phyloP scores from a whole-genome alignment of 2,113 vertebrate genomes.

The Lepus timidus region DNA sequence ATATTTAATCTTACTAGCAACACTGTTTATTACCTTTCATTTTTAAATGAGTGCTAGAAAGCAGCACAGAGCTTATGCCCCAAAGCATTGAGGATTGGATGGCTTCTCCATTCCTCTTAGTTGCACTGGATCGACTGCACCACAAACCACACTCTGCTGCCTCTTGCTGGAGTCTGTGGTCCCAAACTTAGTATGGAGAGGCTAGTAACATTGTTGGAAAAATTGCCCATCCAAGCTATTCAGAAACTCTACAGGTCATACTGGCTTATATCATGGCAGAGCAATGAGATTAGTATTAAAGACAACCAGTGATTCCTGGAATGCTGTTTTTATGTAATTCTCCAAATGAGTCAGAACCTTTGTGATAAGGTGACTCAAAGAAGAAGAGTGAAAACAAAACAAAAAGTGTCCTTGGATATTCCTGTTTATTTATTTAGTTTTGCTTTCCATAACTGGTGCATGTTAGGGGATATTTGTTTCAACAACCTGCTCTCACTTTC shows the following conservation, averaged over 20 bases:
- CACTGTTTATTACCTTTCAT: not conserved
- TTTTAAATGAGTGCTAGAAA: not conserved
- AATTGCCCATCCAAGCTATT: not conserved
- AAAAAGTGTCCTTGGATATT: not conserved
- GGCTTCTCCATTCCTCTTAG: not conserved
- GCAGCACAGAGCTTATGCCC: not conserved
- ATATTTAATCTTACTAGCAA: not conserved
- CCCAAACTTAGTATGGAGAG: not conserved
- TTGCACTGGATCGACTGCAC: no score
- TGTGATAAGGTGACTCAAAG: not conserved
- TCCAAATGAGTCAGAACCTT: constrained; percentile 32
- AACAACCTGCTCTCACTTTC: not conserved
- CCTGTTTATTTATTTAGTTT: not conserved
- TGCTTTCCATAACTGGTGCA: not conserved
- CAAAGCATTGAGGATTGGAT: not conserved
- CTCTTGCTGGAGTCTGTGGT: not conserved
- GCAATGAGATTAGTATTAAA: not conserved
- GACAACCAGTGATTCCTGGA: not conserved
- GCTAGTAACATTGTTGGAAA: not conserved
- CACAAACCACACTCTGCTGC: not conserved
- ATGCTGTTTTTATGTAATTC: not conserved
- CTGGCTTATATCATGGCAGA: not conserved
- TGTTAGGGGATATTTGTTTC: not conserved
- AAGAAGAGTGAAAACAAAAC: not conserved
- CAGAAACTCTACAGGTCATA: not conserved